A percentile compares a stretch with the other conserved stretches of the same genome.
phyloP scores from a whole-genome alignment of 2,888 invertebrate species.

The Plebejus argus region DNA sequence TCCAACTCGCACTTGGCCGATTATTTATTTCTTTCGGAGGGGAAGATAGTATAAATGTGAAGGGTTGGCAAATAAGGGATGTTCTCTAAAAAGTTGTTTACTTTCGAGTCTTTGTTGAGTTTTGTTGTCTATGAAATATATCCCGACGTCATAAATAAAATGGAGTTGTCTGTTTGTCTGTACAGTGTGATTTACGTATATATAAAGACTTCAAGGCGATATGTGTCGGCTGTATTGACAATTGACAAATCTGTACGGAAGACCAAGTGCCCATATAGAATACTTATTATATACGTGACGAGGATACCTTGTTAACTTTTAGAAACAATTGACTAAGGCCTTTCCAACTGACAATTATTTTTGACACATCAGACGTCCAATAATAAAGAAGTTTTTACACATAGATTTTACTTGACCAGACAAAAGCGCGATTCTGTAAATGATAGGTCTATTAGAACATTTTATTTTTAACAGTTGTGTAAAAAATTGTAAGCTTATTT shows the following conservation, averaged over 20 bases:
- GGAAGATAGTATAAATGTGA: background rate
- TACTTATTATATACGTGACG: conserved; percentile 54
- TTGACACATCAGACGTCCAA: background rate
- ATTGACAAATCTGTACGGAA: conserved; percentile 60
- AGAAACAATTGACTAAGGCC: conserved; percentile 32
- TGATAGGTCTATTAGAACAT: background rate
- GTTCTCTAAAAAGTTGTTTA: background rate
- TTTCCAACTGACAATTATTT: conserved; percentile 13
- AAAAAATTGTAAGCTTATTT: too few species aligned
- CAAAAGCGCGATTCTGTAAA: background rate
- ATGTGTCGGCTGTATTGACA: conserved; percentile 53
- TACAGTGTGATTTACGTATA: background rate
- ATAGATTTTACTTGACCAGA: too few species aligned
- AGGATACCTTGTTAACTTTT: conserved; percentile 48
- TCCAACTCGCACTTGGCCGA: too few species aligned
- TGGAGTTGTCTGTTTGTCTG: background rate
- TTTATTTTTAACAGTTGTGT: background rate
- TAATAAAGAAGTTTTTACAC: background rate
- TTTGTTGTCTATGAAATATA: background rate
- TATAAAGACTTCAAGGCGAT: conserved; percentile 52
- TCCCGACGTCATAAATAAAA: background rate
- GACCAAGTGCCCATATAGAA: conserved; percentile 51
- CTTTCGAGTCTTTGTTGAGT: background rate
- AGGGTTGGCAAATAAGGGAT: background rate
- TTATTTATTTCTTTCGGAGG: background rate